phyloP scores from a whole-genome alignment of 2,888 invertebrate species.

The Lasioglossum marginatum region DNA sequence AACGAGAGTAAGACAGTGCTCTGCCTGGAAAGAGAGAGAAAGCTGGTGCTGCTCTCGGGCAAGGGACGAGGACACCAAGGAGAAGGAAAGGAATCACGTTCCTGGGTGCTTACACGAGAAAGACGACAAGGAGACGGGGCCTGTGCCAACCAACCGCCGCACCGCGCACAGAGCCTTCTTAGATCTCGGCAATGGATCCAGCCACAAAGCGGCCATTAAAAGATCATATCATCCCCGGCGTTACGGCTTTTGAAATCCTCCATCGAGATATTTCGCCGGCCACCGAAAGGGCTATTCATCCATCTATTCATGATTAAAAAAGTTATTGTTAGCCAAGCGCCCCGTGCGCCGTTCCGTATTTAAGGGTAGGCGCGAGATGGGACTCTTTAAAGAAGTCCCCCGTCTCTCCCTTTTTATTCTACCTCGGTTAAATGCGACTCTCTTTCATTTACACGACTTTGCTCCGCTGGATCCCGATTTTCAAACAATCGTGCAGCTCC shows the following conservation, averaged over 20 bases:
- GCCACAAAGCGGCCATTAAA: conserved; percentile 84
- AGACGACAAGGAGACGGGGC: conserved; percentile 71
- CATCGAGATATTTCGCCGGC: conserved; percentile 61
- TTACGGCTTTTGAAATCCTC: conserved; percentile 75
- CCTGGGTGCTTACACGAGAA: conserved; percentile 74
- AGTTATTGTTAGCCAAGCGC: conserved; percentile 34
- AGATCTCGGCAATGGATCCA: conserved; percentile 83
- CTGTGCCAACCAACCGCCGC: conserved; percentile 68
- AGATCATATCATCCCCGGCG: conserved; percentile 82
- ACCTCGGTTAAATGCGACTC: not conserved
- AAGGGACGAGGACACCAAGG: conserved; percentile 55
- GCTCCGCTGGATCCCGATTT: not conserved
- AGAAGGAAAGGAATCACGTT: conserved; percentile 75
- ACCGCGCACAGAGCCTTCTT: conserved; percentile 73
- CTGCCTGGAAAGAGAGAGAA: conserved; percentile 9
- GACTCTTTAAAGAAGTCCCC: not conserved
- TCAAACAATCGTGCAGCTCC: not conserved
- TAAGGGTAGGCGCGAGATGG: not conserved
- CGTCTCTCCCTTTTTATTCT: not conserved
- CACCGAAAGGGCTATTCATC: conserved; percentile 52
- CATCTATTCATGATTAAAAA: conserved; percentile 46
- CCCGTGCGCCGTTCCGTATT: not conserved
- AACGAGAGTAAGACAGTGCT: conserved; percentile 69
- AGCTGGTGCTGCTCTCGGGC: conserved; percentile 3
- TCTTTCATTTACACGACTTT: not conserved